Percentiles rank a stretch among this genome's conserved stretches.
phyloP scores from a whole-genome alignment of 2,797 vertebrate genomes.

The Triplophysa bombifrons region DNA sequence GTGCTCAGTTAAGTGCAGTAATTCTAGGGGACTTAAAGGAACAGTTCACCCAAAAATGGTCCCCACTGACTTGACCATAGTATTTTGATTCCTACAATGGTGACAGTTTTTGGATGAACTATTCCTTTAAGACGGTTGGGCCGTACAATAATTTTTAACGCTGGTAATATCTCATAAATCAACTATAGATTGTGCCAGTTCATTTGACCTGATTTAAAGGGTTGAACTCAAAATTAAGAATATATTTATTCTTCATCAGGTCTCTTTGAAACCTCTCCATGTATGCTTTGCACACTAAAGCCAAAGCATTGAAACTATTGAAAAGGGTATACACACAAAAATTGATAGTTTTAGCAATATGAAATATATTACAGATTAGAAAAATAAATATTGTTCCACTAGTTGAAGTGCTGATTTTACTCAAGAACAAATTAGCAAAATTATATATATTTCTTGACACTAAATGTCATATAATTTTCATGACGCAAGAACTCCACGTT shows the following conservation, averaged over 20 bases:
- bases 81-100: no score
- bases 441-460: constrained; percentile 25
- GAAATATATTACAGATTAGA: constrained; percentile 48
- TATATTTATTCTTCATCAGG: constrained; percentile 22
- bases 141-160: constrained; percentile 6
- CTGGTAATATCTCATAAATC: constrained; percentile 21
- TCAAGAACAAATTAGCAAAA: constrained; percentile 31
- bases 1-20: constrained; percentile 41
- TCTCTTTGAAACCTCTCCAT: constrained; percentile 41
- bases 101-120: no score
- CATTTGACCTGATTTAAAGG: constrained; percentile 21
- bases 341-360: constrained; percentile 46
- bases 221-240: constrained; percentile 9
- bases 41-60: no score
- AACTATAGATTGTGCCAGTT: constrained; percentile 14
- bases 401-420: constrained; percentile 45
- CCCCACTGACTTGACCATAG: no score
- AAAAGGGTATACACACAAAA: constrained; percentile 18
- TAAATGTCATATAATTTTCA: constrained; percentile 68
- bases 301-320: background rate
- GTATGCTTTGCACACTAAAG: constrained; percentile 22
- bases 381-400: constrained; percentile 57
- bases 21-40: constrained; percentile 10
- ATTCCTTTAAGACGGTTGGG: constrained; percentile 24
- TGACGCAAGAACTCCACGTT: constrained; percentile 91